Conservation (phyloP, 2,113 vertebrate genomes). For the Cyrtonyx montezumae region DNA sequence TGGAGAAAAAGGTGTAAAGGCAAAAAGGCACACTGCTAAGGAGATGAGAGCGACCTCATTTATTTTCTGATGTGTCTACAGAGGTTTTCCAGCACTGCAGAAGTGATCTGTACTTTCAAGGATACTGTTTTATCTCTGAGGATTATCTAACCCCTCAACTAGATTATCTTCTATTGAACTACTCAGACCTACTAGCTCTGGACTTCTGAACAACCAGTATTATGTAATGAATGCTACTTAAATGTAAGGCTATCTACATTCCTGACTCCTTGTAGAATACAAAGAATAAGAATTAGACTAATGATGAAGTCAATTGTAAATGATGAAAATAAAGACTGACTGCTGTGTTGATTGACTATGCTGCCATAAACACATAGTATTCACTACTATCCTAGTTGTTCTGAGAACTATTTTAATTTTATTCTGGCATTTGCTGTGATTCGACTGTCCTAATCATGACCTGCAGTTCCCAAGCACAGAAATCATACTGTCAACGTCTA, state of each 20-base stretch:
- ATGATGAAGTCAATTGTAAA: not conserved
- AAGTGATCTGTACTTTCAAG: not conserved
- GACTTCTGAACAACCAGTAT: not conserved
- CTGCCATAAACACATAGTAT: not conserved
- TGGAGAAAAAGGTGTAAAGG: slow-evolving; percentile 31
- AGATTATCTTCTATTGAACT: not conserved
- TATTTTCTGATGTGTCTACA: not conserved
- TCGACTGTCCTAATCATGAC: not conserved
- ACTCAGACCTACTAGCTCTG: too few relatives aligned
- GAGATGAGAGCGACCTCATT: slow-evolving; percentile 15
- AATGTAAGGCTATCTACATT: not conserved
- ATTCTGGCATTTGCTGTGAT: not conserved
- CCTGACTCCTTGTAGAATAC: not conserved
- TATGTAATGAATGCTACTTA: not conserved
- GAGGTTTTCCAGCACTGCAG: not conserved
- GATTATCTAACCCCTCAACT: not conserved
- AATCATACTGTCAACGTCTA: not conserved
- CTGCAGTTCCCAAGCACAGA: not conserved
- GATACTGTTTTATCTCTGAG: slow-evolving; percentile 11
- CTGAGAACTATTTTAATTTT: not conserved
- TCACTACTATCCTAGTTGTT: not conserved
- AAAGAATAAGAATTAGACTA: slow-evolving; percentile 9
- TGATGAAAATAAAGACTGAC: not conserved
- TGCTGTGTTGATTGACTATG: not conserved
- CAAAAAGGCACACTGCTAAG: not conserved